Conservation (phyloP, 2,113 vertebrate species). For the Aramus guarauna region DNA sequence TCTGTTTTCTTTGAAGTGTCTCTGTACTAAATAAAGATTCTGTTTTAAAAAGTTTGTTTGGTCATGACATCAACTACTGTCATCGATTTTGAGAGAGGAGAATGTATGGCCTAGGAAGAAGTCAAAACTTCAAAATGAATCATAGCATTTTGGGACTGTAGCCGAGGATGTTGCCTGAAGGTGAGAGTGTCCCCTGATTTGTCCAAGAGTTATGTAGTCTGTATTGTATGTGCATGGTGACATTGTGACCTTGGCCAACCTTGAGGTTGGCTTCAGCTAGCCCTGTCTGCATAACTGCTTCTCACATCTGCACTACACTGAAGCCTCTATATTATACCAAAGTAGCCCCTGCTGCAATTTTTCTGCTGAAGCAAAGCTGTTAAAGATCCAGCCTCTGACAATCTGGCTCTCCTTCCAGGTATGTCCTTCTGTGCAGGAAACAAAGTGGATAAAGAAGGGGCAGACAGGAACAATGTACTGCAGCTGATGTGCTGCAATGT, state of each 20-base stretch:
- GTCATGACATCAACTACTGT: not conserved
- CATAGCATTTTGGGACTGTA: not conserved
- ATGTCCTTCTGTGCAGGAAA: not conserved
- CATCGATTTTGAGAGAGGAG: not conserved
- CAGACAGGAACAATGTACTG: not conserved
- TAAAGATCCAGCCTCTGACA: not conserved
- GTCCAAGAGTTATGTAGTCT: not conserved
- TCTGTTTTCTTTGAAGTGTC: constrained; percentile 2
- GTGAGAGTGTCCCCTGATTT: not conserved
- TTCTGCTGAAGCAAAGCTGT: not conserved
- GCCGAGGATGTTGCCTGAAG: not conserved
- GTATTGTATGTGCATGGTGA: not conserved
- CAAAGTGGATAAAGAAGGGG: not conserved
- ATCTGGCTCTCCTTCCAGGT: not conserved
- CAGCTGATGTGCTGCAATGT: not conserved
- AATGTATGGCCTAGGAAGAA: not conserved
- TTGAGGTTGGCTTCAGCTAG: not conserved
- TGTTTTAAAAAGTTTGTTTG: not conserved
- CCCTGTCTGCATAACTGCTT: not conserved
- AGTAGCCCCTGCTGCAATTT: not conserved
- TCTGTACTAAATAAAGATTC: not conserved
- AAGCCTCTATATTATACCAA: not conserved
- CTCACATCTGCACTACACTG: not conserved
- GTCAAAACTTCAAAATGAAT: not conserved
- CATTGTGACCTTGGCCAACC: not conserved